Conservation (phyloP, 64 coral and sea anemone species). For the Porites australiensis region DNA sequence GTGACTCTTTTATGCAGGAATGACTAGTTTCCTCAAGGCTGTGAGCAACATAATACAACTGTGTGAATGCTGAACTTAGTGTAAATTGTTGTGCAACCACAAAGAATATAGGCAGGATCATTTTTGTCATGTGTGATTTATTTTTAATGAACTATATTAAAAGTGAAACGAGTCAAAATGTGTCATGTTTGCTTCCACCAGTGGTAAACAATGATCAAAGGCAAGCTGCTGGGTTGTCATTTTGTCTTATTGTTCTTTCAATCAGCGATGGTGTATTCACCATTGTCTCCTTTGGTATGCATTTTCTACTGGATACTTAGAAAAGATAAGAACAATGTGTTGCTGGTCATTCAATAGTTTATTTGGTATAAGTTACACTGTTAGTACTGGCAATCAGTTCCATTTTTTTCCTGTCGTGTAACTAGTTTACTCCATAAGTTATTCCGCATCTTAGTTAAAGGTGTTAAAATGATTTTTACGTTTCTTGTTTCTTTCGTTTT, state of each 20-base stretch:
- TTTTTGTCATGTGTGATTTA: not conserved
- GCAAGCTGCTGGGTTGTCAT: too few species aligned
- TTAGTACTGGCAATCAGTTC: too few species aligned
- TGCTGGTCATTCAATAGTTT: too few species aligned
- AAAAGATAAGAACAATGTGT: too few species aligned
- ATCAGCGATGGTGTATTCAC: too few species aligned
- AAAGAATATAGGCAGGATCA: not conserved
- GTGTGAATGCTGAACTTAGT: not conserved
- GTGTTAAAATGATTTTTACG: constrained; percentile 26
- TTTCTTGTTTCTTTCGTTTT: constrained; percentile 47
- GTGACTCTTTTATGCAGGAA: constrained; percentile 27
- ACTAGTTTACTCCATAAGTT: not conserved
- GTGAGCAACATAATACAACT: not conserved
- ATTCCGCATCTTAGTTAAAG: not conserved
- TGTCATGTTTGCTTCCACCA: not conserved
- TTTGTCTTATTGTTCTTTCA: too few species aligned
- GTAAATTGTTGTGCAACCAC: not conserved
- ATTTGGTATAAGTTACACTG: too few species aligned
- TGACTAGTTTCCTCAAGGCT: not conserved
- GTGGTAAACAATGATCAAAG: too few species aligned
- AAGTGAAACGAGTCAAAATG: not conserved
- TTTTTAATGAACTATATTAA: not conserved
- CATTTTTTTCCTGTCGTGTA: too few species aligned
- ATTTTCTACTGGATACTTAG: too few species aligned
- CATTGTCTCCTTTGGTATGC: too few species aligned